phyloP scores from a whole-genome alignment of 1,140 invertebrate species.

The Drosophila nasuta region DNA sequence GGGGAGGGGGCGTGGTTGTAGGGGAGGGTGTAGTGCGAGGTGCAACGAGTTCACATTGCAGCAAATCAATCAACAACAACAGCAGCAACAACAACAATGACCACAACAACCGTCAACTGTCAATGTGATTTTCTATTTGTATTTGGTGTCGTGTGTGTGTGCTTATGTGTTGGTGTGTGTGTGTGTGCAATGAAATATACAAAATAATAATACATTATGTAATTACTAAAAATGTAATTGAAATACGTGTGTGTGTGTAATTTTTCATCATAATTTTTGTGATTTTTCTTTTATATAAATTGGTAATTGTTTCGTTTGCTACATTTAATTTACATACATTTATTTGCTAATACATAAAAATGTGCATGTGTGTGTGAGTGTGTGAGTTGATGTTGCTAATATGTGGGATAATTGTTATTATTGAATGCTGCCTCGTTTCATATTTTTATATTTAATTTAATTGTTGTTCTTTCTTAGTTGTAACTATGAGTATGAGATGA shows the following conservation, averaged over 20 bases:
- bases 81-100: conserved; percentile 46
- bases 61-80: conserved; percentile 20
- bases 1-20: background rate
- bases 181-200: conserved; percentile 62
- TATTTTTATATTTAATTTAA: conserved; percentile 26
- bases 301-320: conserved; percentile 43
- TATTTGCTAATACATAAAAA: conserved; percentile 75
- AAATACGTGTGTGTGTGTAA: conserved; percentile 60
- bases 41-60: conserved; percentile 74
- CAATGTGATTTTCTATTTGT: conserved; percentile 24
- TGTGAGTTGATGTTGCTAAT: conserved; percentile 30
- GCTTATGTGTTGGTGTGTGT: conserved; percentile 25
- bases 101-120: conserved; percentile 48
- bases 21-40: conserved; percentile 55
- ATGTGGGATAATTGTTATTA: conserved; percentile 21
- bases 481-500: conserved; percentile 82
- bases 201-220: conserved; percentile 79
- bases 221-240: conserved; percentile 80
- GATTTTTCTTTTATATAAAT: conserved; percentile 46
- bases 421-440: conserved; percentile 56
- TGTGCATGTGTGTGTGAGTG: conserved; percentile 55
- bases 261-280: conserved; percentile 50
- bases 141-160: conserved; percentile 32
- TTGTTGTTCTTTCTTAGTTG: conserved; percentile 62
- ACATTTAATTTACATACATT: conserved; percentile 55